These are phyloP conservation scores for Nipponacmea schrenckii DNA, from an alignment of 2,888 invertebrate genomes.

Conservation along the genomic window DNA sequence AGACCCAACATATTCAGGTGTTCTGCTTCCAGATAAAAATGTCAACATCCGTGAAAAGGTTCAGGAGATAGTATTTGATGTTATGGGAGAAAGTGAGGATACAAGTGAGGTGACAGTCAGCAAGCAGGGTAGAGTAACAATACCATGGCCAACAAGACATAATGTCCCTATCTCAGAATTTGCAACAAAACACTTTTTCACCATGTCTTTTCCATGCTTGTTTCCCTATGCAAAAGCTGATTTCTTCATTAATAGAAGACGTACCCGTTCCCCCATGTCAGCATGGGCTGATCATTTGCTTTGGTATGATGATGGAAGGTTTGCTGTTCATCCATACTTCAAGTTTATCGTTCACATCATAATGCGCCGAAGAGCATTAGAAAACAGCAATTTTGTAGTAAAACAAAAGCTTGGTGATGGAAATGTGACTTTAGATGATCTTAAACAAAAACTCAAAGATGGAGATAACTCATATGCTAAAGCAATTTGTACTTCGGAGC, in stretches of 20 bases:
- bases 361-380: constrained; percentile 33
- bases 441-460: constrained; percentile 28
- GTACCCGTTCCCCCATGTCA: constrained; percentile 8
- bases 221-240: constrained; percentile 27
- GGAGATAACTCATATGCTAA: constrained; percentile 24
- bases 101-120: neutral
- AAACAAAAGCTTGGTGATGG: constrained; percentile 38
- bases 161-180: constrained; percentile 23
- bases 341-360: constrained; percentile 39
- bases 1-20: constrained; percentile 10
- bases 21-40: constrained; percentile 14
- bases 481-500: constrained; percentile 28
- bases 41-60: constrained; percentile 11
- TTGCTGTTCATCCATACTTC: constrained; percentile 34
- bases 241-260: constrained; percentile 14
- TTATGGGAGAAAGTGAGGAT: neutral
- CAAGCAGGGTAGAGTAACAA: too few relatives aligned
- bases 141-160: constrained; percentile 25
- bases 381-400: constrained; percentile 33
- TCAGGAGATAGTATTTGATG: constrained; percentile 12
- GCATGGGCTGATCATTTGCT: constrained; percentile 19
- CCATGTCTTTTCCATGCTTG: constrained; percentile 19
- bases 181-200: constrained; percentile 25
- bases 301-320: constrained; percentile 28
- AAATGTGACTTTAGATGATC: constrained; percentile 30